Conservation (phyloP, 2,797 vertebrate species). For the Harpagifer antarcticus region DNA sequence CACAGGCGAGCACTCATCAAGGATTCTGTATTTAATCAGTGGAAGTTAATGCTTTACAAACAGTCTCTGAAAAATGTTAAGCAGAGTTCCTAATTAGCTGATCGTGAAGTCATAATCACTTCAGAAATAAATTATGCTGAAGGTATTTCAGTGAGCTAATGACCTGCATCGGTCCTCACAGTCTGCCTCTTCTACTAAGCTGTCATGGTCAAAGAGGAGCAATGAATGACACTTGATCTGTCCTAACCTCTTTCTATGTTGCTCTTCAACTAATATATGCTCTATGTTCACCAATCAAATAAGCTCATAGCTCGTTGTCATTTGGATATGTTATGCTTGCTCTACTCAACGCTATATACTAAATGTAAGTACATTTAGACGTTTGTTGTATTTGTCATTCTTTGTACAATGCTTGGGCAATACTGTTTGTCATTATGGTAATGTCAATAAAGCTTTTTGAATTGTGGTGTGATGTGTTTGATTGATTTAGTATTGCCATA, state of each 20-base stretch:
- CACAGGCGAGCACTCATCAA: constrained; percentile 64
- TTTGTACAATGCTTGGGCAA: neutral
- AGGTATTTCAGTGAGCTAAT: constrained; percentile 83
- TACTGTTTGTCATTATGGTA: neutral
- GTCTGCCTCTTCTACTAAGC: constrained; percentile 45
- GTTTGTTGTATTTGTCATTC: too few species aligned
- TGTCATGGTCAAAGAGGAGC: constrained; percentile 64
- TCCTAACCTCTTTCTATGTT: constrained; percentile 56
- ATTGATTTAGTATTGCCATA: neutral
- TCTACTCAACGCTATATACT: too few species aligned
- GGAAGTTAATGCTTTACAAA: constrained; percentile 87
- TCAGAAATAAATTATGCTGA: constrained; percentile 85
- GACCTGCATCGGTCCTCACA: constrained; percentile 65
- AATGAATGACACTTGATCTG: constrained; percentile 47
- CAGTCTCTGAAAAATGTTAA: constrained; percentile 84
- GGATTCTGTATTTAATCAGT: constrained; percentile 84
- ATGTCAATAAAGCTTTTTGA: neutral
- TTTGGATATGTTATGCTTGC: neutral
- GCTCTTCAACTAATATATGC: constrained; percentile 31
- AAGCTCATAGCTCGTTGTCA: neutral
- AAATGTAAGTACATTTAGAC: too few species aligned
- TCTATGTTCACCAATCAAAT: constrained; percentile 27
- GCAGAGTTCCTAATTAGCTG: constrained; percentile 86
- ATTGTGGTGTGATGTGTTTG: neutral
- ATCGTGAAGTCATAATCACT: constrained; percentile 86